Evolutionary conservation across 2,113 vertebrate species (phyloP).

Genomic region (Phyllostomus hastatus): DNA sequence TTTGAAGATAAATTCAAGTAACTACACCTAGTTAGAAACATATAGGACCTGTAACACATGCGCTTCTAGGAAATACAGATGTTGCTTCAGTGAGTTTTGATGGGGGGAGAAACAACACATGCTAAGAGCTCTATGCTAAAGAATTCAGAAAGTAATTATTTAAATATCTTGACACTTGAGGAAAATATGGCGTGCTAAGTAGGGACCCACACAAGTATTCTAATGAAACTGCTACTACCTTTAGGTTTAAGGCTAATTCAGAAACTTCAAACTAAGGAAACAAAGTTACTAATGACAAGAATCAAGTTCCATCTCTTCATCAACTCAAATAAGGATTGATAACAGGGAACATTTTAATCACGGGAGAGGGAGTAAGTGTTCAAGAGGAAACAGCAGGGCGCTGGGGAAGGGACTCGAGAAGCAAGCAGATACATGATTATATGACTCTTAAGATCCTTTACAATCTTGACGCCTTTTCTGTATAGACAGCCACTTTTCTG

Average conservation of each 20-base stretch:
- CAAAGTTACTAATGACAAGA: background rate
- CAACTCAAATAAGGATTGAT: background rate
- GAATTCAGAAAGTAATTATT: background rate
- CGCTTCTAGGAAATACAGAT: background rate
- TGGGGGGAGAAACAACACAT: background rate
- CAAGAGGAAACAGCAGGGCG: background rate
- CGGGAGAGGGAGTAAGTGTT: background rate
- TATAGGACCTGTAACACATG: background rate
- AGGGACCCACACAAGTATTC: background rate
- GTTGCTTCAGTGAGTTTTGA: background rate
- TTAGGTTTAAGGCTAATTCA: background rate
- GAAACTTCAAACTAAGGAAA: slow-evolving; percentile 15
- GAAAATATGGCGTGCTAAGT: background rate
- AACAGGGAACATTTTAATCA: background rate
- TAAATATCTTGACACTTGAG: background rate
- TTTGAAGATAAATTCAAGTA: slow-evolving; percentile 1
- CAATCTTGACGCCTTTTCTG: background rate
- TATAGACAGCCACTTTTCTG: background rate
- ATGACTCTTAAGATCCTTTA: background rate
- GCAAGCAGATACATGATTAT: background rate
- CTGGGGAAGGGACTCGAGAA: background rate
- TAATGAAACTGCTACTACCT: background rate
- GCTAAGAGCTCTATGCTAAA: background rate
- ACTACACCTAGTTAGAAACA: background rate
- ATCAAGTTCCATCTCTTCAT: background rate